phyloP scores from a whole-genome alignment of 1,140 invertebrate genomes.

The Formica exsecta region DNA sequence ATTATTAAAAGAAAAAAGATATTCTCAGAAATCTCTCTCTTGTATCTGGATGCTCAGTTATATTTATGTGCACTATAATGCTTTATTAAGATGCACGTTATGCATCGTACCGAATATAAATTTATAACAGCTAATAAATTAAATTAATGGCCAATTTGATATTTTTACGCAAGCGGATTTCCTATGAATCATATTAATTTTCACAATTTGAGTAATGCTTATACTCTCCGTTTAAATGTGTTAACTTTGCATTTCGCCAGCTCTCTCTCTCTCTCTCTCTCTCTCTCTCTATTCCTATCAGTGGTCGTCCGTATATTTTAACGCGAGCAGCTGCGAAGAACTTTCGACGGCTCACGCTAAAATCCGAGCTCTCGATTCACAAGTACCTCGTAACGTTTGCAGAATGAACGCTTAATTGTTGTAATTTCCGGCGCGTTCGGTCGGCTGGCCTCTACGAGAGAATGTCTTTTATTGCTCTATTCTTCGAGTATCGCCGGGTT shows the following conservation, averaged over 20 bases:
- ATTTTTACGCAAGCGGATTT: neutral
- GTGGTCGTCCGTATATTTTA: slow-evolving; percentile 16
- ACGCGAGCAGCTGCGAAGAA: slow-evolving; percentile 27
- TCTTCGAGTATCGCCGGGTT: slow-evolving; percentile 69
- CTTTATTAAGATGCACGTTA: neutral
- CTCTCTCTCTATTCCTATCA: too few relatives aligned
- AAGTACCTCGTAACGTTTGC: slow-evolving; percentile 53
- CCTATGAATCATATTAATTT: slow-evolving; percentile 1
- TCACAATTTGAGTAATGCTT: slow-evolving; percentile 6
- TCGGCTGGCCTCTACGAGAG: slow-evolving; percentile 60
- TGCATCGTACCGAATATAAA: slow-evolving; percentile 10
- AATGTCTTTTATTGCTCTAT: slow-evolving; percentile 78
- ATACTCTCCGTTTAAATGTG: neutral
- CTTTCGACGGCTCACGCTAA: slow-evolving; percentile 20
- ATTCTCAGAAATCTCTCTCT: neutral
- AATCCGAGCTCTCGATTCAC: slow-evolving; percentile 39
- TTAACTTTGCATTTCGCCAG: slow-evolving; percentile 11
- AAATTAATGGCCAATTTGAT: neutral
- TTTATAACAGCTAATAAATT: slow-evolving; percentile 22
- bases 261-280: neutral
- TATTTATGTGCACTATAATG: neutral
- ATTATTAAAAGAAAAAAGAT: neutral
- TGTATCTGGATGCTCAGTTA: neutral
- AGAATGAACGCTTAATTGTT: slow-evolving; percentile 71
- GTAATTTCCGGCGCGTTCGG: slow-evolving; percentile 50